Evolutionary conservation across 2,113 vertebrate species (phyloP).

Genomic region (Speoplatyrhinus poulsoni): DNA sequence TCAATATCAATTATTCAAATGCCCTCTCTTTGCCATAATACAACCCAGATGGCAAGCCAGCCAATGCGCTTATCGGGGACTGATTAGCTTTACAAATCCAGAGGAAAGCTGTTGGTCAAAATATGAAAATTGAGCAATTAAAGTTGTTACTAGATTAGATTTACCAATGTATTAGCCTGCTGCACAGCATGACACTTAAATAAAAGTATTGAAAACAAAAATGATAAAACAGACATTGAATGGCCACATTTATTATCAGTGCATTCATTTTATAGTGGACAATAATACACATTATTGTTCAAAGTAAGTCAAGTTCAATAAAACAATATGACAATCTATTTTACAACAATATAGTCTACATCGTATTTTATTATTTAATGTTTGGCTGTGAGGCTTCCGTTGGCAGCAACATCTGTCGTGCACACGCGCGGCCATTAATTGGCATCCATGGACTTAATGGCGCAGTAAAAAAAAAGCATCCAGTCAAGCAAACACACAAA

Average conservation of each 20-base stretch:
- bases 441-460: too few relatives aligned
- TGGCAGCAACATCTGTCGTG: not conserved
- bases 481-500: too few relatives aligned
- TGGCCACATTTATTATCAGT: too few relatives aligned
- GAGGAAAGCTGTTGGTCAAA: slow-evolving; percentile 55
- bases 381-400: too few relatives aligned
- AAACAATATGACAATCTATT: too few relatives aligned
- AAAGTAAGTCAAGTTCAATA: too few relatives aligned
- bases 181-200: not conserved
- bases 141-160: slow-evolving; percentile 45
- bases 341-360: too few relatives aligned
- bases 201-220: not conserved
- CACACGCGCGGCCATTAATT: not conserved
- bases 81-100: slow-evolving; percentile 76
- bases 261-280: too few relatives aligned
- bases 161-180: slow-evolving; percentile 17
- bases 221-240: too few relatives aligned
- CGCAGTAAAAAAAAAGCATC: too few relatives aligned
- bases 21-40: slow-evolving; percentile 67
- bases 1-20: slow-evolving; percentile 77
- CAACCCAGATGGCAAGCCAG: slow-evolving; percentile 69
- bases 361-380: too few relatives aligned
- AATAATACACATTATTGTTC: too few relatives aligned
- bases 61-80: slow-evolving; percentile 70
- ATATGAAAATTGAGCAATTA: slow-evolving; percentile 24